Conservation (phyloP, 1,140 invertebrate species). For the Drosophila santomea region DNA sequence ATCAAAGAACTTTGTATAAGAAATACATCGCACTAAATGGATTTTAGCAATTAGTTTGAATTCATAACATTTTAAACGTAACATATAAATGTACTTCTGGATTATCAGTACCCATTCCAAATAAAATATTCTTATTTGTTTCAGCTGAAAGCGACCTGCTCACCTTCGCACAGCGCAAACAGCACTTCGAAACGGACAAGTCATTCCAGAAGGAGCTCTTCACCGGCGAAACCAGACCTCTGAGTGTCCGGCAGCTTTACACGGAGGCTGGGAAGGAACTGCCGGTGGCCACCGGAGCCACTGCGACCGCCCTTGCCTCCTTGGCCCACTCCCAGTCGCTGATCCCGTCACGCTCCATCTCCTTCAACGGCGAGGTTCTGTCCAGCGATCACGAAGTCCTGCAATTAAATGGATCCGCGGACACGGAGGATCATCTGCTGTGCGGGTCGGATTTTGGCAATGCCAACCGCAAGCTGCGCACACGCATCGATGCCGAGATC, state of each 20-base stretch:
- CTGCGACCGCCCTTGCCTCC: constrained; percentile 46
- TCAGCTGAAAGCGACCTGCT: constrained; percentile 94
- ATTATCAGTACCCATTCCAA: background rate
- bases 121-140: constrained; percentile 82
- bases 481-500: constrained; percentile 92
- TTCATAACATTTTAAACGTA: too few relatives aligned
- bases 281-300: constrained; percentile 51
- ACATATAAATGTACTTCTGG: too few relatives aligned
- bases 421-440: constrained; percentile 86
- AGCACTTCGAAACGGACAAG: constrained; percentile 89
- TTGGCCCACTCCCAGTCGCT: constrained; percentile 66
- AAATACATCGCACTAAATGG: background rate
- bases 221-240: constrained; percentile 87
- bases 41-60: background rate
- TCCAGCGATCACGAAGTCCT: constrained; percentile 80
- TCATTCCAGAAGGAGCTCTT: constrained; percentile 89
- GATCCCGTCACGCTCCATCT: constrained; percentile 62
- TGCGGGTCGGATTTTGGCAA: constrained; percentile 92
- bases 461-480: constrained; percentile 87
- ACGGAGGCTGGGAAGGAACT: constrained; percentile 88
- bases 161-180: constrained; percentile 90
- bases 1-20: background rate
- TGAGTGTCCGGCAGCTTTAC: constrained; percentile 89
- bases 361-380: constrained; percentile 66
- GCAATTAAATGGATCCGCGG: constrained; percentile 42